Base-by-base conservation (phyloP, 2,797 vertebrate genomes). In the Phaenicophaeus curvirostris region DNA sequence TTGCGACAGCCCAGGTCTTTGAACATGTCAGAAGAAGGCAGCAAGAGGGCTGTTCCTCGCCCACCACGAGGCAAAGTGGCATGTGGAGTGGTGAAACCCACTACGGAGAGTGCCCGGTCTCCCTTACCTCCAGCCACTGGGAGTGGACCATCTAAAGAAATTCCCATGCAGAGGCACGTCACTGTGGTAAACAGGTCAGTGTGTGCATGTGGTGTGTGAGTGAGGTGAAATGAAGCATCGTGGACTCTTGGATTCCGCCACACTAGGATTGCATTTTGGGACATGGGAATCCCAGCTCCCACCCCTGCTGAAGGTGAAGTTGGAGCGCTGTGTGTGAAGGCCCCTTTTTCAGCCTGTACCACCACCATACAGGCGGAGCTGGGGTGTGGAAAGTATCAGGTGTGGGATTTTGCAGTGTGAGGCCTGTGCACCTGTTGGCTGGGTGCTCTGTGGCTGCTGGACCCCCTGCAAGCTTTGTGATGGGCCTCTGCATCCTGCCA, bases 1-100 rank as follows among this genome's bases (percentile, higher is more conserved):
- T 98, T 99, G 81, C 98, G 99, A 51, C 98, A 99, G 80, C 99
- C 99, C 27, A 95, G 87, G 62, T 91, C 97, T 80, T 89, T 97
- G 95, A 97, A 73, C 41, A 3, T 91, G 20, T 90, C 97, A 68
- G 96, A 97, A 87, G 39, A 81, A 77, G 53, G 97, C 62, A 72
- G 75, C 67, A 95, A 85, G 33, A 94, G 93, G 89, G 54, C 77
- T 12, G 11, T 87, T 69, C 69, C 93, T 86, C 93, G 73, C 33
- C 37, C 82, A 4, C 79, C 91, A 31, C 94, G 93, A 84, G 87
- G 88, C 71, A 97, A 89, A 48, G 75, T 93, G 66, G 57, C 75
- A 0, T 78, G 50, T 44, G 89, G 89, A 31, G 39, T 48, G 78
- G 50, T 46, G 71, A 95, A 95, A 61, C 87, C 96, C 85, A 90